Base-by-base conservation (phyloP, 2,113 vertebrate species). In the Cariama cristata region DNA sequence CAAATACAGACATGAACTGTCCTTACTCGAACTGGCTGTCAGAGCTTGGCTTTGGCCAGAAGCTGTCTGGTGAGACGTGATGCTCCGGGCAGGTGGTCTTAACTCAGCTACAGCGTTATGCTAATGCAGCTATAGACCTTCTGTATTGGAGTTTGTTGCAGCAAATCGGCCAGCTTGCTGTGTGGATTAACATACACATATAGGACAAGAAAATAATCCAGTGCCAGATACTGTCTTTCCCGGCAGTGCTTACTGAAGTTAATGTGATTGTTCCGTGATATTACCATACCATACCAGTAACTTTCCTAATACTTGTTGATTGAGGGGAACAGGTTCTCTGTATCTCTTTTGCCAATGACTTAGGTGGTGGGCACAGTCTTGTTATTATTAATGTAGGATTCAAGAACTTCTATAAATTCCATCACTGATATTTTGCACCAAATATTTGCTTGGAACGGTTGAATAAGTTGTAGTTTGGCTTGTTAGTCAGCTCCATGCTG, bases 211-310 rank as follows among this genome's bases (percentile, higher is more conserved):
- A 58, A 28, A 16, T 42, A 73, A 42, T 13, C 9, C 33, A 21
- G 28, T 32, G 19, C 8, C 47, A 58, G 42, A 62, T 28, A 15
- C 13, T 56, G 24, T 28, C 33, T 55, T 45, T 79, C 20, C 40
- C 82, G 63, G 23, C 26, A 62, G 30, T 11, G 6, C 12, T 76
- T 44, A 16, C 38, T 24, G 45, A 76, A 77, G 33, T 26, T 16
- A 30, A 19, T 9, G 18, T 44, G 10, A 23, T 64, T 55, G 22
- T 21, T 42, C 49, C 2, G 0, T 88, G 30, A 7, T 33, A 30
- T 45, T 75, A 14, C 11, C 0, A 1, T 45, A 32, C 17, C 47
- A 30, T 16, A 40, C 8, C 1, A 2, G 16, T 33, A 26, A 53
- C 28, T 79, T 90, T 73, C 66, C 20, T 74, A 53, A 35, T 53